A percentile compares a stretch with the other conserved stretches of the same genome.
Conservation (phyloP, 2,888 invertebrate genomes). For the Allygus modestus region DNA sequence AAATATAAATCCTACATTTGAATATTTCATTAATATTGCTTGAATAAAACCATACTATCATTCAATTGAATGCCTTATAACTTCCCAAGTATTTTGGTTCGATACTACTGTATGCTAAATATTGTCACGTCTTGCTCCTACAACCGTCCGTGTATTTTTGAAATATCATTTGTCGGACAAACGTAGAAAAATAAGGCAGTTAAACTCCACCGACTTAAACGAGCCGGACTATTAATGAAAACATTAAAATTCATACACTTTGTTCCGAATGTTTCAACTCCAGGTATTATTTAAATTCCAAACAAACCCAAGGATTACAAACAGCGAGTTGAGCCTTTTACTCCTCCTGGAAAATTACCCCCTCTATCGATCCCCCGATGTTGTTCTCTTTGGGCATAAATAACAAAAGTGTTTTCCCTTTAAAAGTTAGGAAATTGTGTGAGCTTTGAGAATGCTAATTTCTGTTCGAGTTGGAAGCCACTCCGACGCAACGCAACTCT, state of each 20-base stretch:
- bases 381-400: conserved; percentile 58
- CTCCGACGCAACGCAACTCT: conserved; percentile 5
- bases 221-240: conserved; percentile 36
- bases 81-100: no score
- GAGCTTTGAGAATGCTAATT: conserved; percentile 59
- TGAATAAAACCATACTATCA: no score
- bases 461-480: conserved; percentile 51
- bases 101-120: no score
- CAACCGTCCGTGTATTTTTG: no score
- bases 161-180: not conserved
- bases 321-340: conserved; percentile 26
- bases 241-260: conserved; percentile 42
- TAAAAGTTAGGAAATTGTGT: conserved; percentile 59
- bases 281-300: conserved; percentile 42
- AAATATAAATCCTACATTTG: no score
- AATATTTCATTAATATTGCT: no score
- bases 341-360: not conserved
- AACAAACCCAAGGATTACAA: conserved; percentile 37
- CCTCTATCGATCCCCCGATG: conserved; percentile 50
- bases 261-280: conserved; percentile 23
- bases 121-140: no score
- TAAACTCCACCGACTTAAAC: not conserved
- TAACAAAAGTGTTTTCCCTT: conserved; percentile 60
- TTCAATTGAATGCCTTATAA: no score
- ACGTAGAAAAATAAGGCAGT: not conserved